A percentile compares a stretch with the other conserved stretches of the same genome.
Evolutionary conservation across 2,113 vertebrate species (phyloP).

Genomic region (Urocitellus parryii): DNA sequence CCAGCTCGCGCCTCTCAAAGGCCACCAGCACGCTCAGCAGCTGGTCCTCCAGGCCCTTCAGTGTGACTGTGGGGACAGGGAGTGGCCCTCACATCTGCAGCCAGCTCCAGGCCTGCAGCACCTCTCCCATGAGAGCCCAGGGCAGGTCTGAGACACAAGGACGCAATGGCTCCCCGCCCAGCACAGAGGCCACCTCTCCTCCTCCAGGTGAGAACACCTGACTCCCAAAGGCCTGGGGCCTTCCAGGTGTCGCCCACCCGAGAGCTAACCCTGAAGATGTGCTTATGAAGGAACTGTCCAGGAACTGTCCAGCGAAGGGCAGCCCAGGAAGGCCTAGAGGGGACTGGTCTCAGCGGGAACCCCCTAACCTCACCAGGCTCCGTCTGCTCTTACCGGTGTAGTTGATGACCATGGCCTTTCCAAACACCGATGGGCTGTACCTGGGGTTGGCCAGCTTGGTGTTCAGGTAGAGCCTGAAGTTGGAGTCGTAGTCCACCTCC

Average conservation of each 20-base stretch:
- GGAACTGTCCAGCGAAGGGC: not conserved
- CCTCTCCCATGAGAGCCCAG: no score
- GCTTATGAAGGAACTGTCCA: not conserved
- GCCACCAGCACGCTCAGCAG: conserved; percentile 95
- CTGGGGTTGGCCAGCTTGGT: conserved; percentile 96
- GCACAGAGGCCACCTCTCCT: not conserved
- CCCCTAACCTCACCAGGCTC: rapidly evolving
- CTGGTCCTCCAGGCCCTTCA: conserved; percentile 97
- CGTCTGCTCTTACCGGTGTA: conserved; percentile 92
- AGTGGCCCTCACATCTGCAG: not conserved
- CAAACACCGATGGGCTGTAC: conserved; percentile 95
- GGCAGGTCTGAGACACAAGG: no score
- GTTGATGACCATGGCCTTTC: conserved; percentile 98
- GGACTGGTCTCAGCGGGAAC: not conserved
- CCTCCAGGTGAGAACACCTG: rapidly evolving
- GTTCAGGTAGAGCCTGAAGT: conserved; percentile 96
- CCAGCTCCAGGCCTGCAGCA: not conserved
- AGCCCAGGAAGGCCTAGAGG: rapidly evolving
- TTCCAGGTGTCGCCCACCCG: no score
- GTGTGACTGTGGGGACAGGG: conserved; percentile 89
- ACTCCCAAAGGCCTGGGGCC: not conserved
- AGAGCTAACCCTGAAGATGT: not conserved
- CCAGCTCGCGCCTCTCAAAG: conserved; percentile 93
- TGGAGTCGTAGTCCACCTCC: conserved; percentile 96
- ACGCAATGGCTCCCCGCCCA: not conserved